These are phyloP conservation scores for Tachina grossa DNA, from an alignment of 2,888 invertebrate species.

Conservation along the genomic window DNA sequence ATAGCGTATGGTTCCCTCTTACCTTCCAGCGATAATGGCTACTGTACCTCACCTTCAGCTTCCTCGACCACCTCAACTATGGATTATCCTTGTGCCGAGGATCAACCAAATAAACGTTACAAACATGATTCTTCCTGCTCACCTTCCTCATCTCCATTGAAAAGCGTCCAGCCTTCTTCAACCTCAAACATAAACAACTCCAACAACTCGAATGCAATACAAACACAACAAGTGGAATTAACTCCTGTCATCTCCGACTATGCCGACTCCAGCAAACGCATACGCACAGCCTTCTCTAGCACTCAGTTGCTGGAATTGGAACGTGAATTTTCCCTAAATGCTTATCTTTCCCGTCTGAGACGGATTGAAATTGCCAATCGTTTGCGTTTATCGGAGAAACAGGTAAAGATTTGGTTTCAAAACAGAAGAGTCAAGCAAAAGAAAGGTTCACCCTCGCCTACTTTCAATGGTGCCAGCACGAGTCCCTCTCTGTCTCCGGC, in stretches of 20 bases:
- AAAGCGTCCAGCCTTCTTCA: conserved; percentile 77
- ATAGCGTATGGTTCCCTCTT: conserved; percentile 58
- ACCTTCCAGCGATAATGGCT: conserved; percentile 73
- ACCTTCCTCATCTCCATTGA: conserved; percentile 77
- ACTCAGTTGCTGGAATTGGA: conserved; percentile 94
- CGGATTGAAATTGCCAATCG: conserved; percentile 96
- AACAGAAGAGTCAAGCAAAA: conserved; percentile 96
- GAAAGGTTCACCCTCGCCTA: conserved; percentile 88
- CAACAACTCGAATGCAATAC: conserved; percentile 28
- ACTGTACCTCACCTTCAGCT: conserved; percentile 81
- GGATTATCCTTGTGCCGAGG: conserved; percentile 77
- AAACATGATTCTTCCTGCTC: conserved; percentile 78
- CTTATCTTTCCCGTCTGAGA: conserved; percentile 94
- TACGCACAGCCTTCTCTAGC: conserved; percentile 96
- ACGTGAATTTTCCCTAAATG: conserved; percentile 93
- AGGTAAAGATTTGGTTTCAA: conserved; percentile 97
- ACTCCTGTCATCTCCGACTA: conserved; percentile 81
- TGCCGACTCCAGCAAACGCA: conserved; percentile 91
- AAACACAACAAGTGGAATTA: conserved; percentile 72
- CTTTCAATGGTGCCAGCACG: conserved; percentile 75
- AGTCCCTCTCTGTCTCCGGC: conserved; percentile 63
- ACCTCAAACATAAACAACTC: conserved; percentile 74
- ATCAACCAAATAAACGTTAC: conserved; percentile 75
- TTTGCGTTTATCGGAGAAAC: conserved; percentile 94
- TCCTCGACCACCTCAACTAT: conserved; percentile 77